Conservation (phyloP, 2,797 vertebrate genomes). For the Tarsius wallacei region DNA sequence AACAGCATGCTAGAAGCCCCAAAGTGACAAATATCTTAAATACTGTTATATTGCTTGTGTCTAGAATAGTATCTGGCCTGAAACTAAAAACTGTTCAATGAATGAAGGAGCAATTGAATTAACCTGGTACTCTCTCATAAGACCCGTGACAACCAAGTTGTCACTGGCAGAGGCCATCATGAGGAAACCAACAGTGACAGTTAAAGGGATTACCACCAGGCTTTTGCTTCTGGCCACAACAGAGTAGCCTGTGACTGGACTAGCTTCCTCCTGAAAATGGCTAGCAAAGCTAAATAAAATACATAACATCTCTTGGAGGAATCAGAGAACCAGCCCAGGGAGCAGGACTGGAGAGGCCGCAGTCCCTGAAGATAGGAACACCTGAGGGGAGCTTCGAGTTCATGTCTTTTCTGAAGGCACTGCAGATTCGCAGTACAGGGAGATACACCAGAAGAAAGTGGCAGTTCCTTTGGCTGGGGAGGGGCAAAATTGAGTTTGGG, state of each 20-base stretch:
- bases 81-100: neutral
- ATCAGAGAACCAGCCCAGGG: accelerated
- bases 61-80: neutral
- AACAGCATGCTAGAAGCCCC: neutral
- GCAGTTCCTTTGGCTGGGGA: neutral
- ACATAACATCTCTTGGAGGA: accelerated
- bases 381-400: accelerated
- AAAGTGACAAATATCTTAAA: neutral
- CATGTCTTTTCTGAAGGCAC: neutral
- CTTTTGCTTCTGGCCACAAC: neutral
- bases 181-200: neutral
- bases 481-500: neutral
- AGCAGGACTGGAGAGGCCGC: neutral
- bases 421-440: neutral
- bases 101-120: neutral
- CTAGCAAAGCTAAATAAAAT: neutral
- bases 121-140: neutral
- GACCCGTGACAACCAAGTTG: neutral
- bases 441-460: neutral
- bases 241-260: neutral
- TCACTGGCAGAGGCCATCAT: neutral
- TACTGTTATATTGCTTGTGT: neutral
- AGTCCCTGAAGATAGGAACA: too few species aligned
- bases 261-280: neutral
- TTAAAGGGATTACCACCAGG: neutral